Percentiles rank a stretch among this genome's conserved stretches.
These are phyloP conservation scores for Automeris io DNA, from an alignment of 2,888 invertebrate genomes.

Conservation along the genomic window DNA sequence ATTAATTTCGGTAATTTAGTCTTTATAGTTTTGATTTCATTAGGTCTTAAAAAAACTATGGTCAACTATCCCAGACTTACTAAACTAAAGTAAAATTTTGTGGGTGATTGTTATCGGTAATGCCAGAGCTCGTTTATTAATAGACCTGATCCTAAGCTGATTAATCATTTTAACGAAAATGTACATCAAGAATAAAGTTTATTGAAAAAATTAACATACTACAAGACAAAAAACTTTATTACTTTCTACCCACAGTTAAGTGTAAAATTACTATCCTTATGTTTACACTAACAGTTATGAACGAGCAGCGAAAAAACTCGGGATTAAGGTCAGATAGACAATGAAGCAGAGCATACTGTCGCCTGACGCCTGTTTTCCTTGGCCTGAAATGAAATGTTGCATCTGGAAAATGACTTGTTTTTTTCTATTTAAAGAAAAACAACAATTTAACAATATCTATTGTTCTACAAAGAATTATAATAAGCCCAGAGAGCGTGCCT, in stretches of 20 bases:
- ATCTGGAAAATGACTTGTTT: slow-evolving; percentile 45
- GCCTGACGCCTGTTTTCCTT: slow-evolving; percentile 47
- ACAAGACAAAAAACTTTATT: no score
- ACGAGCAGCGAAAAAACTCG: slow-evolving; percentile 41
- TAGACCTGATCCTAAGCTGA: no score
- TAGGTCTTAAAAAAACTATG: no score
- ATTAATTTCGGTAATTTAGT: no score
- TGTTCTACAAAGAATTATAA: slow-evolving; percentile 8
- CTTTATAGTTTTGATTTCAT: no score
- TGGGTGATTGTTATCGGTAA: no score
- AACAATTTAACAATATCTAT: slow-evolving; percentile 6
- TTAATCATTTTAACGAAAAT: background rate
- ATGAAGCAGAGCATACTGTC: slow-evolving; percentile 40
- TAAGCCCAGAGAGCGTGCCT: slow-evolving; percentile 6
- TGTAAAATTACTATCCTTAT: slow-evolving; percentile 16
- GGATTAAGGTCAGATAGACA: slow-evolving; percentile 57
- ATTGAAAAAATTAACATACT: no score
- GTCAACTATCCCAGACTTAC: no score
- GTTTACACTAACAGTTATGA: slow-evolving; percentile 27
- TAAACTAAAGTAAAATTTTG: no score
- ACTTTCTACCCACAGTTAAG: background rate
- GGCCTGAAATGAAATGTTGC: slow-evolving; percentile 45
- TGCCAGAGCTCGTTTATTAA: no score
- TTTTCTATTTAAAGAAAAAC: slow-evolving; percentile 17
- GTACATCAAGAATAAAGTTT: background rate